A percentile compares a stretch with the other conserved stretches of the same genome.
These are phyloP conservation scores for Sigmodon hispidus DNA, from an alignment of 2,113 vertebrate genomes.

Conservation along the genomic window DNA sequence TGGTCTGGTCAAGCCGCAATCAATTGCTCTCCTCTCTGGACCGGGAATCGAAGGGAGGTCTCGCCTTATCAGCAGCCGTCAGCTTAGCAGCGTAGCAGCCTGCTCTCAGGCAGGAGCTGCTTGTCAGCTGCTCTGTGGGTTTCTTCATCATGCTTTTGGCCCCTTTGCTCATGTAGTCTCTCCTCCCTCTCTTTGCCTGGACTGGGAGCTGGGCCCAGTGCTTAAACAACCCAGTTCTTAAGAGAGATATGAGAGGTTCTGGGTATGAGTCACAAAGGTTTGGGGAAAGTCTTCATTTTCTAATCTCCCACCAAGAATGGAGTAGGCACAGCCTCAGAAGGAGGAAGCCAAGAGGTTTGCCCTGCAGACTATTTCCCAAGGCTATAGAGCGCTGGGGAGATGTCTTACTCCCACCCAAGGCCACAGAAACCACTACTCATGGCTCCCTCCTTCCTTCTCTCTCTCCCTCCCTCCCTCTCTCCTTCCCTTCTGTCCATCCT, in stretches of 20 bases:
- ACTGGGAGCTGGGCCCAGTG: too few species aligned
- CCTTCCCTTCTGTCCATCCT: neutral
- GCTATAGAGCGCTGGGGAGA: neutral
- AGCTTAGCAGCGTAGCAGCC: too few species aligned
- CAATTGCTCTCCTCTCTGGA: too few species aligned
- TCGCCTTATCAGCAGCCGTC: too few species aligned
- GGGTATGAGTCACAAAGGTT: neutral
- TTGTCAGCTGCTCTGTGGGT: too few species aligned
- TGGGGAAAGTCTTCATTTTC: neutral
- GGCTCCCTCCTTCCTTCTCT: neutral
- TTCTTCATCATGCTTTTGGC: too few species aligned
- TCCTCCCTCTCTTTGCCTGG: too few species aligned
- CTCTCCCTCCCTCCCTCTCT: neutral
- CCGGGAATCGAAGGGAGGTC: too few species aligned
- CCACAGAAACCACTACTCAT: neutral
- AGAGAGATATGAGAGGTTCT: too few species aligned
- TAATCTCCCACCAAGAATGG: neutral
- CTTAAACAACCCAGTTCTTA: neutral
- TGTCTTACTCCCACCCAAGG: rapidly evolving
- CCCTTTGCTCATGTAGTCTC: too few species aligned
- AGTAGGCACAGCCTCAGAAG: neutral
- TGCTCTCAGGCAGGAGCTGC: too few species aligned
- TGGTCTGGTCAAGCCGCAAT: too few species aligned
- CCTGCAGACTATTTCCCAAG: neutral
- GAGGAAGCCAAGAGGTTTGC: neutral